Evolutionary conservation across 2,113 vertebrate genomes (phyloP).

Genomic region (Rhinopomastus cyanomelas): DNA sequence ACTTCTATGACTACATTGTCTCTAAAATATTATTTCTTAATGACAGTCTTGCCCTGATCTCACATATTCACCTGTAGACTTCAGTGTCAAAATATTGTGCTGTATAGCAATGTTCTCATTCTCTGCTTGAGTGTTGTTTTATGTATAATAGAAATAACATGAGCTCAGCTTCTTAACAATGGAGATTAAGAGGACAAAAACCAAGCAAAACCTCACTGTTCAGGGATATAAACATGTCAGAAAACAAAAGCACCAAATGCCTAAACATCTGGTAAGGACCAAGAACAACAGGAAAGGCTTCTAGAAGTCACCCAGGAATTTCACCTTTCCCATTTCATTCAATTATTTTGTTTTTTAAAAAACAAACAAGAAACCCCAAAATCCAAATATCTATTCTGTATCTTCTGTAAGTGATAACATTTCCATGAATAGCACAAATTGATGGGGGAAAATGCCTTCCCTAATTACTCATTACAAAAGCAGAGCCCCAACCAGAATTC

Average conservation of each 20-base stretch:
- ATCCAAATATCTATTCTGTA: background rate
- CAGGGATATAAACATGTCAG: background rate
- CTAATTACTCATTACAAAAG: constrained; percentile 5
- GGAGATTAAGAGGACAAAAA: background rate
- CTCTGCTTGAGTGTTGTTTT: background rate
- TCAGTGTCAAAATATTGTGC: background rate
- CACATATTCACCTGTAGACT: background rate
- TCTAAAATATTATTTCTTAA: background rate
- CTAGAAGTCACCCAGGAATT: background rate
- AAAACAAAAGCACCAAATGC: background rate
- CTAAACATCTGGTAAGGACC: background rate
- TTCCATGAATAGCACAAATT: background rate
- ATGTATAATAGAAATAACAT: background rate
- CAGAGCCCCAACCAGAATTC: background rate
- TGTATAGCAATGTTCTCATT: background rate
- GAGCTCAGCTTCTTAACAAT: background rate
- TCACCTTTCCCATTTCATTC: background rate
- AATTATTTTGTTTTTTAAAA: background rate
- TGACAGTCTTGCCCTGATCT: background rate
- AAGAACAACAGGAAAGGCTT: background rate
- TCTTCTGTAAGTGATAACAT: background rate
- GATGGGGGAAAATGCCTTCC: background rate
- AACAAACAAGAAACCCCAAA: background rate
- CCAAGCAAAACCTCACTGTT: background rate
- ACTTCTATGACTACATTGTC: background rate